phyloP scores from a whole-genome alignment of 1,140 invertebrate genomes.

The Pantala flavescens region DNA sequence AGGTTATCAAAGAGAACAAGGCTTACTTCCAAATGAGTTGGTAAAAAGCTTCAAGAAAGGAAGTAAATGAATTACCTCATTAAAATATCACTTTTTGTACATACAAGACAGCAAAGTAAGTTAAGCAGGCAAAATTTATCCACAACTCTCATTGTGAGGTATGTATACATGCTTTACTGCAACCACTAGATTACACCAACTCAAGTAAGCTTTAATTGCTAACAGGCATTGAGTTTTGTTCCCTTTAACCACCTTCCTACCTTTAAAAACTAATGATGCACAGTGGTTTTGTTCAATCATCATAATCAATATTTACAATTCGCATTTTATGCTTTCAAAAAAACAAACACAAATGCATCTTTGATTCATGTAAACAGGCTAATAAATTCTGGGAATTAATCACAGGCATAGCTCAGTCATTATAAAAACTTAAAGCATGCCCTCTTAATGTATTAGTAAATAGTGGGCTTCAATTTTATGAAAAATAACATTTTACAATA shows the following conservation, averaged over 20 bases:
- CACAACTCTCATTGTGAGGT: neutral
- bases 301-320: neutral
- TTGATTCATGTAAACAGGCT: neutral
- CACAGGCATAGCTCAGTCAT: conserved; percentile 24
- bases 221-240: neutral
- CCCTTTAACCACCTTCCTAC: conserved; percentile 8
- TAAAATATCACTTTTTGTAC: neutral
- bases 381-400: conserved; percentile 17
- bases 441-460: conserved; percentile 18
- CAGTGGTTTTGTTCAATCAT: conserved; percentile 10
- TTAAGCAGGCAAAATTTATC: neutral
- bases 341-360: neutral
- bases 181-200: neutral
- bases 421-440: conserved; percentile 22
- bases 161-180: neutral
- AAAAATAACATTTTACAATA: conserved; percentile 19
- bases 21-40: neutral
- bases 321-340: neutral
- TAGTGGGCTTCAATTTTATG: conserved; percentile 16
- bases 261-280: neutral
- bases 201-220: neutral
- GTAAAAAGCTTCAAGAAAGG: neutral
- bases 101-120: neutral
- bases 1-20: conserved; percentile 9
- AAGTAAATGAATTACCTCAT: neutral